Evolutionary conservation across 2,797 vertebrate genomes (phyloP), one percentile per base, ranked within the genome.

Genomic region (Crotalus adamanteus): DNA sequence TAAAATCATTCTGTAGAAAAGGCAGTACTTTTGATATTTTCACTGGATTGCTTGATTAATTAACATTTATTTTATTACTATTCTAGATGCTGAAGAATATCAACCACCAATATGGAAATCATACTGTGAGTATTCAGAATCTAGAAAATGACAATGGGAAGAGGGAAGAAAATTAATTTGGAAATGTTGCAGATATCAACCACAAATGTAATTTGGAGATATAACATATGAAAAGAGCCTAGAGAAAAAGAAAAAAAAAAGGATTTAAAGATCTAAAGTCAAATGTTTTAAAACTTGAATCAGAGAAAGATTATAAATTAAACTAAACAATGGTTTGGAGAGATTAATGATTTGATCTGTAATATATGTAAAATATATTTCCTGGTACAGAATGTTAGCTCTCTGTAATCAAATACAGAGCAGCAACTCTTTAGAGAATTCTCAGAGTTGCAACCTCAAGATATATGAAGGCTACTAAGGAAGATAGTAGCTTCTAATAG

Each of bases 91-190:
- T 94, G 99, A 99, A 98, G 99, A 99, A 96, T 99, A 99, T 97
- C 99, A 99, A 94, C 99, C 99, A 90, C 99, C 99, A 73, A 99
- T 99, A 98, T 99, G 99, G 99, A 99, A 99, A 98, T 99, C 99
- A 47, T 99, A 99, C 98, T 97, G 99, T 99, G 96, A 99, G 99
- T 99, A 98, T 94, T 83, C 59, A 83, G n/a, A 87, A 60, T 88
- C 25, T 91, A 12, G n/a, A 63, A 47, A 61, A 57, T 28, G 13
- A 31, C 51, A 20, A 53, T 87, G 14, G 88, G 69, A 69, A 18
- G 20, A 42, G n/a, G 56, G 42, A 9, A 53, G 18, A 31, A 18
- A 28, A 11, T 53, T 56, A 56, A 87, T 55, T 16, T 90, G 37
- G 53, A 47, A 89, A 47, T 57, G 12, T 12, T 8, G 9, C 20